phyloP scores from a whole-genome alignment of 1,140 invertebrate genomes.

The Coelopa frigida region DNA sequence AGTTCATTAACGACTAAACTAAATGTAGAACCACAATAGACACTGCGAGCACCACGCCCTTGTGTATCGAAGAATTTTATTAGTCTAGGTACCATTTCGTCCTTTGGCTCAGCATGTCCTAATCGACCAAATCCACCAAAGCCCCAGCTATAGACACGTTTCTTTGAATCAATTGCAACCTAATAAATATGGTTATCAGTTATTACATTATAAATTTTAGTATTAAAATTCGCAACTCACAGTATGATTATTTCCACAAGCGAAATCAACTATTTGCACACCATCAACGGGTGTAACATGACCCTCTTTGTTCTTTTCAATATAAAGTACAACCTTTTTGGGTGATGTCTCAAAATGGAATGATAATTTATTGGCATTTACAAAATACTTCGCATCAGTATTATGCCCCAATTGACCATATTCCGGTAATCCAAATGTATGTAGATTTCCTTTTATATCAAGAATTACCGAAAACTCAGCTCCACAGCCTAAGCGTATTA shows the following conservation, averaged over 20 bases:
- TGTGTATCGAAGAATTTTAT: slow-evolving; percentile 84
- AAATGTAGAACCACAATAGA: slow-evolving; percentile 80
- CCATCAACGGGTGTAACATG: slow-evolving; percentile 76
- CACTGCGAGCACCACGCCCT: slow-evolving; percentile 68
- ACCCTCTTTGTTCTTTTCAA: slow-evolving; percentile 83
- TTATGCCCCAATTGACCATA: slow-evolving; percentile 90
- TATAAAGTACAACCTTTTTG: slow-evolving; percentile 75
- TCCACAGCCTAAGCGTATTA: slow-evolving; percentile 80
- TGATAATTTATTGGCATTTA: slow-evolving; percentile 78
- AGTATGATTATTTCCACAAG: slow-evolving; percentile 85
- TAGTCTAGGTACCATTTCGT: slow-evolving; percentile 82
- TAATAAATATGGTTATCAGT: slow-evolving; percentile 26
- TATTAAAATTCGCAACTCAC: slow-evolving; percentile 48
- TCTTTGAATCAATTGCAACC: slow-evolving; percentile 80
- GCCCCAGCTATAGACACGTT: slow-evolving; percentile 86
- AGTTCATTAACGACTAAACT: slow-evolving; percentile 75
- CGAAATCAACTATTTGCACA: slow-evolving; percentile 81
- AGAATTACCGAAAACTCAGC: slow-evolving; percentile 87
- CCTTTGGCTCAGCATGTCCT: slow-evolving; percentile 85
- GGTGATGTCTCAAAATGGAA: slow-evolving; percentile 79
- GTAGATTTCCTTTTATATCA: slow-evolving; percentile 79
- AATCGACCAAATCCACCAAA: slow-evolving; percentile 89
- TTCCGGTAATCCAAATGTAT: slow-evolving; percentile 87
- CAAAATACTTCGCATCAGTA: slow-evolving; percentile 88
- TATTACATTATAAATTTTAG: slow-evolving; percentile 4